Percentiles rank a stretch among this genome's conserved stretches.
Evolutionary conservation across 2,113 vertebrate species (phyloP).

Genomic region (Chiloscyllium plagiosum): DNA sequence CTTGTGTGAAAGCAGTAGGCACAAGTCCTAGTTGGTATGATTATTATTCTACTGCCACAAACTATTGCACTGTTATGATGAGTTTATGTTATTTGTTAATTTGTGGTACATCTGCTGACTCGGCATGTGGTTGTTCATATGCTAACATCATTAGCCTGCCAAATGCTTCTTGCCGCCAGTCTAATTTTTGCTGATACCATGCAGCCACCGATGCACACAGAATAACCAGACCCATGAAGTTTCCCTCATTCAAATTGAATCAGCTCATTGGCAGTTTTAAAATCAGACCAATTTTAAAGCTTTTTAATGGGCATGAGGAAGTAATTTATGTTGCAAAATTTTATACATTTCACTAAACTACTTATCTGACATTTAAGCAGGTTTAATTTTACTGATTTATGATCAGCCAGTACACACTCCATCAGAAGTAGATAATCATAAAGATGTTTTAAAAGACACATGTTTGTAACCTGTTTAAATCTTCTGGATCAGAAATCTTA

Average conservation of each 20-base stretch:
- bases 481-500: neutral
- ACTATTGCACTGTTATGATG: neutral
- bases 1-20: neutral
- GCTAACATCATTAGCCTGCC: neutral
- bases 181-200: neutral
- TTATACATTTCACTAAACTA: neutral
- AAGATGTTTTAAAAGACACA: neutral
- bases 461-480: neutral
- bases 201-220: neutral
- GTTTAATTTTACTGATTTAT: neutral
- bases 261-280: neutral
- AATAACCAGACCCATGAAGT: neutral
- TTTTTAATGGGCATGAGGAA: neutral
- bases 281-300: neutral
- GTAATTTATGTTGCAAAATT: neutral
- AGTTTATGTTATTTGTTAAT: neutral
- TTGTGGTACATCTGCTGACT: neutral
- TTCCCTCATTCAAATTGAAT: neutral
- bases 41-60: neutral
- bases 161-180: neutral
- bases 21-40: neutral
- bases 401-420: neutral
- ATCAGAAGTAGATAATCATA: neutral
- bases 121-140: neutral
- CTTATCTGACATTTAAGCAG: neutral